These are phyloP conservation scores for Belgica antarctica DNA, from an alignment of 2,888 invertebrate genomes.

Conservation along the genomic window DNA sequence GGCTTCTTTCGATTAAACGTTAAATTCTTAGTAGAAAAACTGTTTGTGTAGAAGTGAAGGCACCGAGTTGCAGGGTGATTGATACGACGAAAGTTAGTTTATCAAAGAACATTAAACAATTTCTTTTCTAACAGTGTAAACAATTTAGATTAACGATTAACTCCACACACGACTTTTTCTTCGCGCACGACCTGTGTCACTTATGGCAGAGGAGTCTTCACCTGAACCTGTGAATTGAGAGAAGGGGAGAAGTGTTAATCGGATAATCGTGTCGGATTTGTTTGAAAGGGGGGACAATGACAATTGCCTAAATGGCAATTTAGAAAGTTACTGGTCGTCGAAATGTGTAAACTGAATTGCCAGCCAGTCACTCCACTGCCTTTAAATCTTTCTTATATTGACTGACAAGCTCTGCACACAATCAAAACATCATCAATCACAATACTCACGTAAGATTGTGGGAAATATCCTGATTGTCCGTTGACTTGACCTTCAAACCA, in stretches of 20 bases:
- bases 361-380: no score
- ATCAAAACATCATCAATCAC: no score
- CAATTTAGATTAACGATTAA: no score
- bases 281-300: no score
- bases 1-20: background rate
- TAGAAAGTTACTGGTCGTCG: no score
- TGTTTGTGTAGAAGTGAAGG: background rate
- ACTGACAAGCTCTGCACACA: background rate
- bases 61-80: background rate
- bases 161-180: background rate
- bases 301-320: no score
- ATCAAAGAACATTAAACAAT: background rate
- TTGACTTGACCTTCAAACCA: slow-evolving; percentile 38
- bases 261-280: no score
- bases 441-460: slow-evolving; percentile 22
- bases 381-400: background rate
- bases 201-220: background rate
- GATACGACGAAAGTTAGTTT: background rate
- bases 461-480: slow-evolving; percentile 35
- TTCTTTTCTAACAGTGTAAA: background rate
- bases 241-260: no score
- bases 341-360: no score
- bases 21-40: slow-evolving; percentile 1
- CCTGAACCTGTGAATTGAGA: slow-evolving; percentile 16
- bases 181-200: background rate